Base-by-base conservation (phyloP, 2,797 vertebrate genomes). In the Sorex maritimensis region DNA sequence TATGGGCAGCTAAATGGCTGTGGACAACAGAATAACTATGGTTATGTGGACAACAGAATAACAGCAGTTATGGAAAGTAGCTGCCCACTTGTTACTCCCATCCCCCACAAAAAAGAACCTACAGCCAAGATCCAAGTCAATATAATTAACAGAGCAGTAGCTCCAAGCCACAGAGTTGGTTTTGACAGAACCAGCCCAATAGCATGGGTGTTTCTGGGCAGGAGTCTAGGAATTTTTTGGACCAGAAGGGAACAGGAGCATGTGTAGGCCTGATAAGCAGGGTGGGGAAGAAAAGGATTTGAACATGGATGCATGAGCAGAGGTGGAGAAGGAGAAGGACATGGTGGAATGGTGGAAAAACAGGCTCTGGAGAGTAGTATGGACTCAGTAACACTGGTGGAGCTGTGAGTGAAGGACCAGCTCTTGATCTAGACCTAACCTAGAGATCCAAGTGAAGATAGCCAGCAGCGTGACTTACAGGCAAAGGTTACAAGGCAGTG, bases 281-380 rank as follows among this genome's bases (percentile, higher is more conserved):
- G 98, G 99, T 95, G 98, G 98, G 88, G 98, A 99, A 96, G 98
- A 99, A 96, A 99, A 99, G 98, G 99, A 97, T 99, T 99, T 98
- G 99, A 99, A 95, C 98, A 99, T 24, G 99, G 99, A 97, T 99
- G 99, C 98, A 99, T 99, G 99, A 99, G 99, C 98, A 99, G 99
- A 97, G 99, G 99, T 98, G 98, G 98, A 96, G 99, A 99, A 97
- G 99, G 99, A 98, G 99, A 99, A 99, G 96, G 95, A 95, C 99
- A 99, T 96, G 13, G 98, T 97, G 98, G 99, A 98, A 99, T 99
- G 99, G 99, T 28, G 61, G 61, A 23, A 11, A 2, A 26, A 24
- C 5, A 19, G 13, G 21, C 1, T 19, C 61, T 65, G 13, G 61
- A 58, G 61, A 24, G 61, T 26, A 44, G 7, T 44, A 44, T 44